Evolutionary conservation across 2,888 invertebrate genomes (phyloP).

Genomic region (Abscondita cerata): DNA sequence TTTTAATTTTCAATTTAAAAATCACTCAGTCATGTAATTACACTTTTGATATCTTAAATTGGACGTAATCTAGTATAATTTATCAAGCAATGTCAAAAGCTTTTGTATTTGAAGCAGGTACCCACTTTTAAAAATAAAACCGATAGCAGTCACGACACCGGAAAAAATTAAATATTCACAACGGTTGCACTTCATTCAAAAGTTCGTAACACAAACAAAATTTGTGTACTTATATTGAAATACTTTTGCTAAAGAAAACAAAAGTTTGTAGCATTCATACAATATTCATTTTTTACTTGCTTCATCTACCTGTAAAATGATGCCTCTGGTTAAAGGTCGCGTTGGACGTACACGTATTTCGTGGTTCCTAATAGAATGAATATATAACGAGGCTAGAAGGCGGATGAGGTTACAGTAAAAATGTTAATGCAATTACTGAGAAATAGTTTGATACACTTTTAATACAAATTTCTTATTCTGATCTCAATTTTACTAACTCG

Average conservation of each 20-base stretch:
- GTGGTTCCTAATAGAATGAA: slow-evolving; percentile 30
- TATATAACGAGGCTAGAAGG: slow-evolving; percentile 24
- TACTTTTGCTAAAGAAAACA: slow-evolving; percentile 17
- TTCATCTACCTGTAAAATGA: slow-evolving; percentile 21
- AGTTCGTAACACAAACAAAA: slow-evolving; percentile 15
- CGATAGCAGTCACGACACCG: background rate
- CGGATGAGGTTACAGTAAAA: slow-evolving; percentile 16
- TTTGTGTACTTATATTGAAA: slow-evolving; percentile 14
- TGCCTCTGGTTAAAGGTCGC: slow-evolving; percentile 23
- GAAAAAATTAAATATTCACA: slow-evolving; percentile 24
- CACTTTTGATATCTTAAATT: slow-evolving; percentile 31
- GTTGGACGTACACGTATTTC: background rate
- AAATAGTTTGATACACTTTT: slow-evolving; percentile 16
- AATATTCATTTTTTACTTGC: slow-evolving; percentile 29
- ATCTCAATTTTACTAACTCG: too few relatives aligned
- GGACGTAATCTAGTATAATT: slow-evolving; percentile 31
- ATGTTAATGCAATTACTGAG: slow-evolving; percentile 29
- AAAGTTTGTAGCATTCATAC: slow-evolving; percentile 13
- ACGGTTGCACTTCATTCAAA: slow-evolving; percentile 23
- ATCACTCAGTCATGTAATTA: slow-evolving; percentile 38
- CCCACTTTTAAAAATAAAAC: background rate
- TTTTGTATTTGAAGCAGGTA: slow-evolving; percentile 25
- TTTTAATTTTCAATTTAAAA: slow-evolving; percentile 35
- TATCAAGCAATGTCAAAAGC: slow-evolving; percentile 28
- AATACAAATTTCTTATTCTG: background rate